A percentile compares a stretch with the other conserved stretches of the same genome.
phyloP scores from a whole-genome alignment of 2,888 invertebrate genomes.

The Drosophila bunnanda region DNA sequence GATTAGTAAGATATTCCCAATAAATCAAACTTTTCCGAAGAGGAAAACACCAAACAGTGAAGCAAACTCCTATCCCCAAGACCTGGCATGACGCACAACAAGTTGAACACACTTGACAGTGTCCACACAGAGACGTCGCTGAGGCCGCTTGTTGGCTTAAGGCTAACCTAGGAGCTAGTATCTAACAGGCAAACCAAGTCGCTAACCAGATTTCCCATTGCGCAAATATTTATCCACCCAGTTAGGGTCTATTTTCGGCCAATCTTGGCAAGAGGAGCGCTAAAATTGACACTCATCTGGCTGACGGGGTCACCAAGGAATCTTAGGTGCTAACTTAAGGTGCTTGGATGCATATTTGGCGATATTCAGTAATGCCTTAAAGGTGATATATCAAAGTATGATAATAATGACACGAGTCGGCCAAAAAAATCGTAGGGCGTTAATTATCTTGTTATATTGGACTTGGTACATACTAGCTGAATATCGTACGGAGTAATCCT shows the following conservation, averaged over 20 bases:
- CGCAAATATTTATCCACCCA: slow-evolving; percentile 56
- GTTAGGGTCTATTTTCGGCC: slow-evolving; percentile 44
- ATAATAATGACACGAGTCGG: background rate
- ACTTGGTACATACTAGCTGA: background rate
- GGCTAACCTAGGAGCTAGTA: slow-evolving; percentile 30
- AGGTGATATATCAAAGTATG: background rate
- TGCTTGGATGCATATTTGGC: slow-evolving; percentile 1
- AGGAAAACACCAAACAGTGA: slow-evolving; percentile 62
- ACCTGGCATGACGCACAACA: slow-evolving; percentile 49
- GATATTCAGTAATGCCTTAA: slow-evolving; percentile 5
- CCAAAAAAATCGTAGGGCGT: background rate
- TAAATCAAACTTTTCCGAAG: slow-evolving; percentile 13
- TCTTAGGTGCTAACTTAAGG: slow-evolving; percentile 14
- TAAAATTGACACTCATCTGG: slow-evolving; percentile 23
- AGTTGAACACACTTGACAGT: slow-evolving; percentile 27
- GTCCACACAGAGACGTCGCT: slow-evolving; percentile 17
- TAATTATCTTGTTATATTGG: background rate
- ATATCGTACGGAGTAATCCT: background rate
- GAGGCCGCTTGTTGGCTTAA: slow-evolving; percentile 39
- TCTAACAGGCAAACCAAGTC: background rate
- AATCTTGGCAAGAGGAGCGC: slow-evolving; percentile 11
- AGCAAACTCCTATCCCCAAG: slow-evolving; percentile 9
- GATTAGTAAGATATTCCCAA: slow-evolving; percentile 30
- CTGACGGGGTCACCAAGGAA: slow-evolving; percentile 21
- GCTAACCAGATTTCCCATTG: slow-evolving; percentile 49